These are phyloP conservation scores for Mamestra brassicae DNA, from an alignment of 2,888 invertebrate species.

Conservation along the genomic window DNA sequence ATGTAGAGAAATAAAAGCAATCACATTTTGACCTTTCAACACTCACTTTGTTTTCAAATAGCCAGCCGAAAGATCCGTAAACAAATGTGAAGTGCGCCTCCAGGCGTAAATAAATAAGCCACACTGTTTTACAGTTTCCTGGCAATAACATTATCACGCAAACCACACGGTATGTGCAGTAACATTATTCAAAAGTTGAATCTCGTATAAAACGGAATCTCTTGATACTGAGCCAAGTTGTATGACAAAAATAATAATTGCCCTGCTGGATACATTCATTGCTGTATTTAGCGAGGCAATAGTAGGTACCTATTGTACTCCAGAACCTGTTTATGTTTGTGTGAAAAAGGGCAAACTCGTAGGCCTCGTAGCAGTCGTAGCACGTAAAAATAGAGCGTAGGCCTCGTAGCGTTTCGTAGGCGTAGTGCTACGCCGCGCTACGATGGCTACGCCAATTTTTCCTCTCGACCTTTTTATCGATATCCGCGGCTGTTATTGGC, in stretches of 20 bases:
- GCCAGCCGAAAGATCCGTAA: constrained; percentile 4
- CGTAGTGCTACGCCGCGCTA: constrained; percentile 21
- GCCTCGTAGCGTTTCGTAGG: constrained; percentile 39
- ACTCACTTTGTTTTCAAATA: constrained; percentile 29
- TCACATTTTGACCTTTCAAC: constrained; percentile 14
- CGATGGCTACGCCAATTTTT: constrained; percentile 25
- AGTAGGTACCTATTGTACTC: background rate
- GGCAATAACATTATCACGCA: constrained; percentile 36
- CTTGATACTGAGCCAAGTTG: constrained; percentile 52
- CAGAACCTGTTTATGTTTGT: background rate
- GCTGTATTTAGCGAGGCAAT: background rate
- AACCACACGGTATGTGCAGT: constrained; percentile 28
- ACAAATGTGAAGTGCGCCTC: constrained; percentile 30
- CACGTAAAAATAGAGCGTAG: constrained; percentile 19
- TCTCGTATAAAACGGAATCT: constrained; percentile 41
- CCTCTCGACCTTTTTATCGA: constrained; percentile 14
- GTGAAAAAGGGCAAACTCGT: background rate
- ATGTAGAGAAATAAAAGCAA: constrained; percentile 7
- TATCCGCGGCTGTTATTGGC: constrained; percentile 18
- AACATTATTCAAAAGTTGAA: constrained; percentile 53
- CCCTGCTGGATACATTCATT: constrained; percentile 22
- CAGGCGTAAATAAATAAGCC: constrained; percentile 18
- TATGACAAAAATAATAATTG: constrained; percentile 31
- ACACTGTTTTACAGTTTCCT: constrained; percentile 30
- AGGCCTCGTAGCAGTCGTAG: background rate